Base-by-base conservation (phyloP, 2,888 invertebrate genomes). In the Caenorhabditis sp. region DNA sequence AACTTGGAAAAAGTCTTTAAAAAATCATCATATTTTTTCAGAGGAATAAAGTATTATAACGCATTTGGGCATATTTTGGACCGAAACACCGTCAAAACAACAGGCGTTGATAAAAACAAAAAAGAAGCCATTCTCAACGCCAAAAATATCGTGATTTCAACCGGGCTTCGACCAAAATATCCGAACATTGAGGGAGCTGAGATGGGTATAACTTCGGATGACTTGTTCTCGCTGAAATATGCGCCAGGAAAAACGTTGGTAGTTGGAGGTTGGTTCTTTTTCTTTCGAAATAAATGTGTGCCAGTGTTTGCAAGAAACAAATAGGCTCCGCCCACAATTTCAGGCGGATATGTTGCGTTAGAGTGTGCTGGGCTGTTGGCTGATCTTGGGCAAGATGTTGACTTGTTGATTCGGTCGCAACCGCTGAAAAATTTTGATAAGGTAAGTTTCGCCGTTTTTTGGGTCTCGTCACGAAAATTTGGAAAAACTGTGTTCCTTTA, bases 311-410 rank as follows among this genome's bases (percentile, higher is more conserved):
- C 21, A n/a, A n/a, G n/a, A n/a, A n/a, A n/a, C n/a, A n/a, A n/a
- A n/a, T n/a, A n/a, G n/a, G n/a, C n/a, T n/a, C 31, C 31, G 31
- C 10, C 21, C 50, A n/a, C n/a, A n/a, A n/a, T n/a, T n/a, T n/a
- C n/a, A 60, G 60, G 50, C 31, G 73, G 78, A 49, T 92, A 91
- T 83, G 89, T 91, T 43, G 89, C 91, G n/a, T 84, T 91, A 59
- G 91, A 91, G 83, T 91, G 90, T 81, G 91, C 91, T 24, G 91
- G 91, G 19, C 91, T 91, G 81, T 86, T 91, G 31, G 84, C 85
- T 10, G 89, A 88, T 24, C 62, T 90, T 23, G 89, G 90, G 10
- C 81, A 85, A 62, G 88, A 89, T 49, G 88, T 88, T 54, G 80
- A 81, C 50, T 71, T 91, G 1, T 88, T 90, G 89, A 90, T 90